Percentiles rank a stretch among this genome's conserved stretches.
Conservation (phyloP, 2,797 vertebrate genomes). For the Mycteria americana region DNA sequence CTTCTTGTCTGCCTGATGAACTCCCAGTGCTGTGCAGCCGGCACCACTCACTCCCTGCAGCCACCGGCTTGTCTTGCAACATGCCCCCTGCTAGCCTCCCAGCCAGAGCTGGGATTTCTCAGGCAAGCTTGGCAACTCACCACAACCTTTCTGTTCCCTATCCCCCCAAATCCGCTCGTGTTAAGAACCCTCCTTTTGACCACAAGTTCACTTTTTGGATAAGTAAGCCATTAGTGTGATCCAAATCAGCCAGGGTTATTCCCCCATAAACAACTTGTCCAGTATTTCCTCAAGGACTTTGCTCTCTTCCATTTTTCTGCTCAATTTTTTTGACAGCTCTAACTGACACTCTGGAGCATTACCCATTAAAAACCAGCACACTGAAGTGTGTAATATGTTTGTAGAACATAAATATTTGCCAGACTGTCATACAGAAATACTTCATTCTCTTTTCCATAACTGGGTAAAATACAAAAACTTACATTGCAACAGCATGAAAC, state of each 20-base stretch:
- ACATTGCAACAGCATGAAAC: neutral
- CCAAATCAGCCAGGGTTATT: neutral
- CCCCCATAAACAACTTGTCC: neutral
- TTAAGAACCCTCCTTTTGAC: neutral
- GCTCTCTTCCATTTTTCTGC: neutral
- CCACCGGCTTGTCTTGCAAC: accelerated
- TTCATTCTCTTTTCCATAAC: neutral
- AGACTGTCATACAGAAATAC: neutral
- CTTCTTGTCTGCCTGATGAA: neutral
- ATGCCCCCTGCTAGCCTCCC: neutral
- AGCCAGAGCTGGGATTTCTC: neutral
- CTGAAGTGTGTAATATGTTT: neutral
- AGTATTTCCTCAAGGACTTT: conserved; percentile 31
- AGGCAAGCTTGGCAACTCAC: neutral
- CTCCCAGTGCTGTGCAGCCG: neutral
- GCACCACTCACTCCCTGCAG: neutral
- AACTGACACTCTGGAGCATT: neutral
- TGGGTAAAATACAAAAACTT: neutral
- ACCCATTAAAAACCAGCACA: neutral
- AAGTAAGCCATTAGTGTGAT: neutral
- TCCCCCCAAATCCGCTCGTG: accelerated
- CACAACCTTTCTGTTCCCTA: neutral
- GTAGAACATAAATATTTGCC: neutral
- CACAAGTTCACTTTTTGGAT: neutral
- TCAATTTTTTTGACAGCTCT: neutral